These are phyloP conservation scores for Coelopa pilipes DNA, from an alignment of 2,888 invertebrate species.

Conservation along the genomic window DNA sequence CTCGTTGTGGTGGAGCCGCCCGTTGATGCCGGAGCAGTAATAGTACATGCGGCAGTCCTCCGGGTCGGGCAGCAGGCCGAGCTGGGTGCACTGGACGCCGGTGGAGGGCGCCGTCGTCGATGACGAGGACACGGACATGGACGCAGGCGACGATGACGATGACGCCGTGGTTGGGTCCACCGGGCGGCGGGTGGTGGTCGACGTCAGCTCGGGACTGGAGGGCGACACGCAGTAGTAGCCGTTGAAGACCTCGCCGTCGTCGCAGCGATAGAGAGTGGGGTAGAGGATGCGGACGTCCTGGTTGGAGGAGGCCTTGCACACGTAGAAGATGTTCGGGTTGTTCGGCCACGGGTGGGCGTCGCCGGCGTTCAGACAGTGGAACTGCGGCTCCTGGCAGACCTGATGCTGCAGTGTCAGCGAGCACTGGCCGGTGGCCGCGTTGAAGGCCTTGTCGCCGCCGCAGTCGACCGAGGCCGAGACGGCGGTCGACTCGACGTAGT, in stretches of 20 bases:
- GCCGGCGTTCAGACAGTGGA: constrained; percentile 58
- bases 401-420: constrained; percentile 54
- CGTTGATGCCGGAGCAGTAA: constrained; percentile 58
- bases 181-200: not conserved
- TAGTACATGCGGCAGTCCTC: constrained; percentile 60
- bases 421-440: constrained; percentile 62
- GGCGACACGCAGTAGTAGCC: constrained; percentile 45
- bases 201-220: not conserved
- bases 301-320: constrained; percentile 63
- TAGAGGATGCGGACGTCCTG: constrained; percentile 59
- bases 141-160: constrained; percentile 2
- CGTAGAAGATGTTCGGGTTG: constrained; percentile 64
- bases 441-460: constrained; percentile 61
- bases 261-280: constrained; percentile 64
- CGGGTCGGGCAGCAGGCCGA: constrained; percentile 56
- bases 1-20: constrained; percentile 51
- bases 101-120: not conserved
- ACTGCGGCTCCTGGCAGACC: constrained; percentile 58
- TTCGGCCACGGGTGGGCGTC: constrained; percentile 63
- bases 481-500: constrained; percentile 59
- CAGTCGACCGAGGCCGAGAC: constrained; percentile 64
- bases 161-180: constrained; percentile 35
- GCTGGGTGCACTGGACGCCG: constrained; percentile 31
- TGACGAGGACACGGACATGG: not conserved
- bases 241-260: constrained; percentile 61